phyloP scores from a whole-genome alignment of 2,888 invertebrate genomes.

The Eugnorisma glareosa region DNA sequence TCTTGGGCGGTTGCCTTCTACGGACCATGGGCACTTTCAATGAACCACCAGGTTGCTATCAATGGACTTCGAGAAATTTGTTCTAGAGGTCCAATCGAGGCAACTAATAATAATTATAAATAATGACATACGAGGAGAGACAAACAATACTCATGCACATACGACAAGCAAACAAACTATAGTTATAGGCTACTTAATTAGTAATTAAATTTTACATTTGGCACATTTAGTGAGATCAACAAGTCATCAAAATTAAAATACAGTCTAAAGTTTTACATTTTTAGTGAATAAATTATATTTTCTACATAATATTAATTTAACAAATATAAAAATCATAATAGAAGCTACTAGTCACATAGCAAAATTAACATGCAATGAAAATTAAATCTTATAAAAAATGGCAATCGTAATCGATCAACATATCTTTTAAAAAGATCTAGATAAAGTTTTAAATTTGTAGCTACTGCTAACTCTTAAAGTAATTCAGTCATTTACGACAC shows the following conservation, averaged over 20 bases:
- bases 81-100: not conserved
- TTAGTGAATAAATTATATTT: too few species aligned
- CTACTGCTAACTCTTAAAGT: too few species aligned
- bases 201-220: not conserved
- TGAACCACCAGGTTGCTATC: not conserved
- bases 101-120: not conserved
- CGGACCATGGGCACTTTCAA: not conserved
- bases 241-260: slow-evolving; percentile 3
- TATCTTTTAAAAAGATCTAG: too few species aligned
- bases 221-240: not conserved
- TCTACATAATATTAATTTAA: too few species aligned
- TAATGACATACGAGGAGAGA: not conserved
- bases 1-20: not conserved
- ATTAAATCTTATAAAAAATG: too few species aligned
- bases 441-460: too few species aligned
- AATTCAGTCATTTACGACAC: too few species aligned
- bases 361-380: too few species aligned
- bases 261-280: too few species aligned
- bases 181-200: not conserved
- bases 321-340: too few species aligned
- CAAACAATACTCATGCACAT: not conserved
- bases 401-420: too few species aligned
- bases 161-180: slow-evolving; percentile 1
- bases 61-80: slow-evolving; percentile 1
- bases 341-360: too few species aligned